Evolutionary conservation across 2,888 invertebrate genomes (phyloP).

Genomic region (Caenorhabditis japonica): DNA sequence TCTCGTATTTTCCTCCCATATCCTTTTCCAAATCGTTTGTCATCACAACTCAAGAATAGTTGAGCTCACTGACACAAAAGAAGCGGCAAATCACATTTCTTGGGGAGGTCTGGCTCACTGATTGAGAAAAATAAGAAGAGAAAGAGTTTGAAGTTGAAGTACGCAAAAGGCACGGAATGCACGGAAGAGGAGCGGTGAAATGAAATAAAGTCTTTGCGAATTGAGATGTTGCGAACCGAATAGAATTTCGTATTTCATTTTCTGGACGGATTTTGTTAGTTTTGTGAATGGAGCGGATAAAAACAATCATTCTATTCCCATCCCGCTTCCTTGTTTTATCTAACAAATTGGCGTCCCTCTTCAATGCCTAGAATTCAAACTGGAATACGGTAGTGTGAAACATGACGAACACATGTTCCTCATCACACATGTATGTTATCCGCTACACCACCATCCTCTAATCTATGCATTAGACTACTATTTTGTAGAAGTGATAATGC

Average conservation of each 20-base stretch:
- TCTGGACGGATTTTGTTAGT: not conserved
- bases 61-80: slow-evolving; percentile 36
- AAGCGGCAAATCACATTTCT: slow-evolving; percentile 45
- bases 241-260: slow-evolving; percentile 10
- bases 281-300: not conserved
- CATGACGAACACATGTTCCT: slow-evolving; percentile 12
- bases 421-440: slow-evolving; percentile 30
- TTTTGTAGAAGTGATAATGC: slow-evolving; percentile 33
- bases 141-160: slow-evolving; percentile 31
- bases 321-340: not conserved
- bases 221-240: slow-evolving; percentile 39
- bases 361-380: not conserved
- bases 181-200: slow-evolving; percentile 27
- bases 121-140: slow-evolving; percentile 23
- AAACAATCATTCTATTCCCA: slow-evolving; percentile 2
- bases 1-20: slow-evolving; percentile 4
- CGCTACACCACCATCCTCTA: slow-evolving; percentile 12
- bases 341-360: not conserved
- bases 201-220: slow-evolving; percentile 31
- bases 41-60: slow-evolving; percentile 21
- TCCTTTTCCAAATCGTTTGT: slow-evolving; percentile 32
- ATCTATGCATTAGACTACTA: slow-evolving; percentile 47
- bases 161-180: no score
- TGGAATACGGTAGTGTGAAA: slow-evolving; percentile 7
- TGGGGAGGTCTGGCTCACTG: slow-evolving; percentile 42